These are phyloP conservation scores for Exocentrus adspersus DNA, from an alignment of 2,888 invertebrate genomes.

Conservation along the genomic window DNA sequence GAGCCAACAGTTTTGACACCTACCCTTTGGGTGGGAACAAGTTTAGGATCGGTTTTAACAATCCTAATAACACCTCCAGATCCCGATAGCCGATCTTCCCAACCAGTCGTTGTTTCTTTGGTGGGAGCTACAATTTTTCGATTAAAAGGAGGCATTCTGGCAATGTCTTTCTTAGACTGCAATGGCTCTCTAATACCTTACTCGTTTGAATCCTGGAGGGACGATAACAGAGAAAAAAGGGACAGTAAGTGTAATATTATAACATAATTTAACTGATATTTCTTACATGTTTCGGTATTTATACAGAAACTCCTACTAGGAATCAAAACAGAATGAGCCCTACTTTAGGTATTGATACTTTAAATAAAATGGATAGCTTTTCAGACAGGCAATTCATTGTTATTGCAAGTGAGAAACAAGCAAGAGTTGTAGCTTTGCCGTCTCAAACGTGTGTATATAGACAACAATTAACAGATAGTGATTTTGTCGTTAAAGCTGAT, in stretches of 20 bases:
- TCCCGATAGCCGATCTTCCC: constrained; percentile 82
- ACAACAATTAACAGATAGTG: constrained; percentile 90
- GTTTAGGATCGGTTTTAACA: constrained; percentile 94
- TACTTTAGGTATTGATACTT: constrained; percentile 68
- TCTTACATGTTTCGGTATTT: constrained; percentile 31
- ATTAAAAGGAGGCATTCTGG: constrained; percentile 93
- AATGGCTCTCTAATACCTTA: constrained; percentile 92
- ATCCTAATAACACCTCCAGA: constrained; percentile 87
- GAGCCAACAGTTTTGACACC: constrained; percentile 86
- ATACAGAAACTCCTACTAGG: constrained; percentile 74
- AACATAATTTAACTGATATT: background rate
- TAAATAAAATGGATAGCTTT: constrained; percentile 61
- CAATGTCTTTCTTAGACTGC: constrained; percentile 96
- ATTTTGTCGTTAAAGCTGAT: constrained; percentile 94
- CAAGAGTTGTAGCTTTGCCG: constrained; percentile 91
- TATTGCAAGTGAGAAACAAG: constrained; percentile 94
- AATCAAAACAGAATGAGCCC: constrained; percentile 79
- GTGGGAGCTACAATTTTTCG: constrained; percentile 97
- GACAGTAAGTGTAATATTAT: constrained; percentile 55
- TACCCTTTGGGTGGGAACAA: constrained; percentile 98
- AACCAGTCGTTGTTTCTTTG: constrained; percentile 88
- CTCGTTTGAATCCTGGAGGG: constrained; percentile 92
- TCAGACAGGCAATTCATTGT: constrained; percentile 93
- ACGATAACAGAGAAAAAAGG: constrained; percentile 76
- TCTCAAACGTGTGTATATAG: constrained; percentile 95